These are phyloP conservation scores for Cacatua alba DNA, from an alignment of 2,113 vertebrate species.

Conservation along the genomic window DNA sequence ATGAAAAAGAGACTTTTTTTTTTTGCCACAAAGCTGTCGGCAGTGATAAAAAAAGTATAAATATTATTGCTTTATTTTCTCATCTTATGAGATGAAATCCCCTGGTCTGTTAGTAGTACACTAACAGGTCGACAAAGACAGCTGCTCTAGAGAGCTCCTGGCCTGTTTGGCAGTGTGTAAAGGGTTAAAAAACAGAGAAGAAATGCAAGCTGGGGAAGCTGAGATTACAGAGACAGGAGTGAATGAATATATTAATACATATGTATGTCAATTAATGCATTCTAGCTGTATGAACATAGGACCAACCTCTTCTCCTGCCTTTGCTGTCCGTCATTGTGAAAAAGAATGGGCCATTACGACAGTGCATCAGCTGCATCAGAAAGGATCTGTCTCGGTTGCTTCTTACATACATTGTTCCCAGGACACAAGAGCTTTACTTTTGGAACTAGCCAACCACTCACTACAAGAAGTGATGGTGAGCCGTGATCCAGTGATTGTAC, in stretches of 20 bases:
- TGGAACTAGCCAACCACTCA: background rate
- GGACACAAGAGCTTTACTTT: background rate
- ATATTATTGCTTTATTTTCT: background rate
- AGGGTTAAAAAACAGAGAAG: background rate
- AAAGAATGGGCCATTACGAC: background rate
- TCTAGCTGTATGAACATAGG: background rate
- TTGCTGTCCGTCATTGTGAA: background rate
- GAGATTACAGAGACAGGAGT: background rate
- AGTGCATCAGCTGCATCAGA: background rate
- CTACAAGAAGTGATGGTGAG: background rate
- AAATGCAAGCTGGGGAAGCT: background rate
- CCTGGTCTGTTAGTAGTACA: background rate
- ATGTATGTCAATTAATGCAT: background rate
- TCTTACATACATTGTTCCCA: rapidly evolving
- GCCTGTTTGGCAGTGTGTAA: background rate
- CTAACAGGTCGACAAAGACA: background rate
- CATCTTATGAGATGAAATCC: background rate
- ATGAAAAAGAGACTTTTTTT: background rate
- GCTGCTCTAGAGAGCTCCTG: background rate
- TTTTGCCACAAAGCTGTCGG: background rate
- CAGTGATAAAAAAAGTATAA: background rate
- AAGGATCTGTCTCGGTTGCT: background rate
- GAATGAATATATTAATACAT: background rate
- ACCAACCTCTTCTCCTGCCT: no score
- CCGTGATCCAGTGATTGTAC: background rate